These are phyloP conservation scores for Gasterosteus aculeatus DNA, from an alignment of 2,113 vertebrate genomes.

Conservation along the genomic window DNA sequence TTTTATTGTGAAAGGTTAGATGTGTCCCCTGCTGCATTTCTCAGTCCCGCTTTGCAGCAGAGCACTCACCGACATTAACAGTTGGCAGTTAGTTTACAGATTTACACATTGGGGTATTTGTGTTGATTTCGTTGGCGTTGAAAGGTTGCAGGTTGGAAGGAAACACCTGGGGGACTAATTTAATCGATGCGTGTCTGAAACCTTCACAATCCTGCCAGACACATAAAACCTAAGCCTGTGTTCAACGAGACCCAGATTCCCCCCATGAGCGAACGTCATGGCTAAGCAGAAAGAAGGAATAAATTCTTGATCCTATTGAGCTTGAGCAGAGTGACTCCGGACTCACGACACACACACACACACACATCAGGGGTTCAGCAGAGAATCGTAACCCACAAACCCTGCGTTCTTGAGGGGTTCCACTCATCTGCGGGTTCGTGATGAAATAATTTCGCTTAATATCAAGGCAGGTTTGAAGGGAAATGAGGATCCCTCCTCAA, in stretches of 20 bases:
- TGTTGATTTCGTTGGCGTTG: background rate
- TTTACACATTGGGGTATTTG: too few species aligned
- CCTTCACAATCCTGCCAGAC: background rate
- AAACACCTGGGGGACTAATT: slow-evolving; percentile 4
- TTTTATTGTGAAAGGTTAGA: too few species aligned
- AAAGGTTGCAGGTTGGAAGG: background rate
- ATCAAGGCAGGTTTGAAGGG: background rate
- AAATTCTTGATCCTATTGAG: background rate
- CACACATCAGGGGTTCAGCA: background rate
- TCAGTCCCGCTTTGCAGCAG: too few species aligned
- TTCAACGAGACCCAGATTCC: background rate
- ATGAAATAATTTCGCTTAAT: slow-evolving; percentile 5
- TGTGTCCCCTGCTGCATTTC: too few species aligned
- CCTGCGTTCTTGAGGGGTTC: background rate
- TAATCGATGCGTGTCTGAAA: background rate
- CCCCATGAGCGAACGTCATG: background rate
- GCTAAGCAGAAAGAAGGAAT: slow-evolving; percentile 5
- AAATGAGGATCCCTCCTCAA: background rate
- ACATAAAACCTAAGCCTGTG: background rate
- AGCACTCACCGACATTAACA: too few species aligned
- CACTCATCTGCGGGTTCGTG: background rate
- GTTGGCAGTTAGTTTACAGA: too few species aligned
- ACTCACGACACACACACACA: background rate
- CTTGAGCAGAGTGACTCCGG: slow-evolving; percentile 5
- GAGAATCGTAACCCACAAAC: background rate